These are phyloP conservation scores for Pseudobourletiella spinata DNA, from an alignment of 1,140 invertebrate genomes.

Conservation along the genomic window DNA sequence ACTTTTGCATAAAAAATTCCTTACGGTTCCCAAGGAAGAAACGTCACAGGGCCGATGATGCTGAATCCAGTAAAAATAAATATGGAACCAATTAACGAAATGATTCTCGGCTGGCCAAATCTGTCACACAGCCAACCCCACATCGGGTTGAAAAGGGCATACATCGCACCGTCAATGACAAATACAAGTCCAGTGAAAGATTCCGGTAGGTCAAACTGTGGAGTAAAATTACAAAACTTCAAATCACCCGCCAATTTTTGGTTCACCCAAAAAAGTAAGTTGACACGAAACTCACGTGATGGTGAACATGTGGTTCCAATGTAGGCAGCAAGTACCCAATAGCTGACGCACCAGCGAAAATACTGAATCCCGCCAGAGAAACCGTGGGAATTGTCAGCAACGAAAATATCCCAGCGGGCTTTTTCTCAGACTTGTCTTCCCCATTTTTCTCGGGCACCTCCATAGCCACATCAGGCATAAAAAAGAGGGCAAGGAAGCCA, in stretches of 20 bases:
- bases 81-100: constrained; percentile 55
- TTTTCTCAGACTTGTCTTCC: background rate
- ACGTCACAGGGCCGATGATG: constrained; percentile 64
- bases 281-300: background rate
- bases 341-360: constrained; percentile 64
- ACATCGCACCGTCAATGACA: constrained; percentile 76
- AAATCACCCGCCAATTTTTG: too few relatives aligned
- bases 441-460: background rate
- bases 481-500: constrained; percentile 61
- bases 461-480: constrained; percentile 46
- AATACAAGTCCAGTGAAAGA: constrained; percentile 72
- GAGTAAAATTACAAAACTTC: constrained; percentile 11
- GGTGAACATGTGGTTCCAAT: constrained; percentile 62
- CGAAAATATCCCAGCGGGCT: background rate
- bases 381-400: constrained; percentile 60
- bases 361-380: constrained; percentile 55
- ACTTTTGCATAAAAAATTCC: background rate
- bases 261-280: background rate
- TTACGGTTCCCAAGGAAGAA: constrained; percentile 50
- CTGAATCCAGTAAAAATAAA: constrained; percentile 57
- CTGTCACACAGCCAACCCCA: constrained; percentile 72
- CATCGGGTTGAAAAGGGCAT: constrained; percentile 66
- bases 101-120: constrained; percentile 53
- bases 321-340: constrained; percentile 73
- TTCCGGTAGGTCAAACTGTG: constrained; percentile 56